Evolutionary conservation across 2,888 invertebrate species (phyloP).

Genomic region (Troilus luridus): DNA sequence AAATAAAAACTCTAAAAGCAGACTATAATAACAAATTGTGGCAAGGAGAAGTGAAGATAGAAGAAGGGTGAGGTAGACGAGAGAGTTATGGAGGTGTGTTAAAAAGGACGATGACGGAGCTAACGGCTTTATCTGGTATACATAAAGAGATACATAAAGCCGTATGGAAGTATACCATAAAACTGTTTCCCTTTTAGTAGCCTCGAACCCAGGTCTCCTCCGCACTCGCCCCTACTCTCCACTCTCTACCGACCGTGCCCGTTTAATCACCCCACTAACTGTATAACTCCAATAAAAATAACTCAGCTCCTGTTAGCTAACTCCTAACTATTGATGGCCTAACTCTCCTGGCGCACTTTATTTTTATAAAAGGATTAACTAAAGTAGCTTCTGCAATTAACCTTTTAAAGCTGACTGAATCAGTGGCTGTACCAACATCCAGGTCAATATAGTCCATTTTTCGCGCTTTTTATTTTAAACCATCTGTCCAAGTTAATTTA

Average conservation of each 20-base stretch:
- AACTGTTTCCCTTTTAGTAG: conserved; percentile 31
- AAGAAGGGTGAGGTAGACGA: not conserved
- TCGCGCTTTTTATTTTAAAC: not conserved
- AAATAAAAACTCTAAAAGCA: not conserved
- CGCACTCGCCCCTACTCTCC: not conserved
- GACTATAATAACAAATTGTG: not conserved
- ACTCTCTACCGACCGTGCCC: not conserved
- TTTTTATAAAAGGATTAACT: conserved; percentile 18
- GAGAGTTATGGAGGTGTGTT: conserved; percentile 9
- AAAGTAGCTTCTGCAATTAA: conserved; percentile 14
- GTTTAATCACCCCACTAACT: not conserved
- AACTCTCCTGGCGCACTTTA: not conserved
- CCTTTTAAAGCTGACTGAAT: not conserved
- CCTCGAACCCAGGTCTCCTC: not conserved
- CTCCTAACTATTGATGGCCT: conserved; percentile 15
- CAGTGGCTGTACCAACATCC: not conserved
- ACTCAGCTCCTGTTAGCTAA: not conserved
- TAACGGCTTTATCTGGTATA: conserved; percentile 46
- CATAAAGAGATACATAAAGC: conserved; percentile 46
- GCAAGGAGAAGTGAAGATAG: not conserved
- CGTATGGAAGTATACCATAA: conserved; percentile 34
- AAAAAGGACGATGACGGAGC: conserved; percentile 2
- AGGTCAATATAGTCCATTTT: not conserved
- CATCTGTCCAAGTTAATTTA: too few relatives aligned
- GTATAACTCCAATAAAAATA: conserved; percentile 26